Percentiles rank a stretch among this genome's conserved stretches.
phyloP scores from a whole-genome alignment of 2,113 vertebrate species.

The Abramis brama region DNA sequence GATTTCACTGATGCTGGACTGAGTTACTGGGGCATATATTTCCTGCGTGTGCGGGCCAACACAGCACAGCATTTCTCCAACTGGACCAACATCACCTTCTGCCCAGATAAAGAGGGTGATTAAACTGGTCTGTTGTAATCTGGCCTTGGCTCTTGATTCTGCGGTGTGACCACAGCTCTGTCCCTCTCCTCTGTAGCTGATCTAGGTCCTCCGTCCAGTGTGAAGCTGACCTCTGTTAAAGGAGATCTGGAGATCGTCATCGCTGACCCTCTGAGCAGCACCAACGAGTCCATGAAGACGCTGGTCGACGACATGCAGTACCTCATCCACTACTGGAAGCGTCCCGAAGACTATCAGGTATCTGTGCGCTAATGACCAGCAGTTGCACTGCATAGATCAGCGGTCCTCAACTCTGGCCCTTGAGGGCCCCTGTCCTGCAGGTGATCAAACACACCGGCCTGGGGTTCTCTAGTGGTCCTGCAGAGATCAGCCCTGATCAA shows the following conservation, averaged over 20 bases:
- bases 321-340: slow-evolving; percentile 65
- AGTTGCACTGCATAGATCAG: too few species aligned
- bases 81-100: background rate
- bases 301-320: slow-evolving; percentile 37
- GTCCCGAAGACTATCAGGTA: slow-evolving; percentile 27
- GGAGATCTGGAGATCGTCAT: slow-evolving; percentile 62
- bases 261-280: slow-evolving; percentile 61
- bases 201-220: slow-evolving; percentile 66
- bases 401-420: too few species aligned
- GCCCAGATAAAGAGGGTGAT: background rate
- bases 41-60: background rate
- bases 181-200: slow-evolving; percentile 52
- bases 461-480: too few species aligned
- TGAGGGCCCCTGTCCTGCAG: too few species aligned
- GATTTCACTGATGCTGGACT: background rate
- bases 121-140: too few species aligned
- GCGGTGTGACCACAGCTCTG: too few species aligned
- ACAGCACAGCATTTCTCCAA: background rate
- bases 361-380: slow-evolving; percentile 12
- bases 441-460: too few species aligned
- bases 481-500: too few species aligned
- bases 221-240: slow-evolving; percentile 52
- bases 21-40: rapidly evolving
- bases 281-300: slow-evolving; percentile 66
- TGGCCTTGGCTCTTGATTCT: background rate